These are phyloP conservation scores for Gorsachius goisagi DNA, from an alignment of 2,113 vertebrate species.

Conservation along the genomic window DNA sequence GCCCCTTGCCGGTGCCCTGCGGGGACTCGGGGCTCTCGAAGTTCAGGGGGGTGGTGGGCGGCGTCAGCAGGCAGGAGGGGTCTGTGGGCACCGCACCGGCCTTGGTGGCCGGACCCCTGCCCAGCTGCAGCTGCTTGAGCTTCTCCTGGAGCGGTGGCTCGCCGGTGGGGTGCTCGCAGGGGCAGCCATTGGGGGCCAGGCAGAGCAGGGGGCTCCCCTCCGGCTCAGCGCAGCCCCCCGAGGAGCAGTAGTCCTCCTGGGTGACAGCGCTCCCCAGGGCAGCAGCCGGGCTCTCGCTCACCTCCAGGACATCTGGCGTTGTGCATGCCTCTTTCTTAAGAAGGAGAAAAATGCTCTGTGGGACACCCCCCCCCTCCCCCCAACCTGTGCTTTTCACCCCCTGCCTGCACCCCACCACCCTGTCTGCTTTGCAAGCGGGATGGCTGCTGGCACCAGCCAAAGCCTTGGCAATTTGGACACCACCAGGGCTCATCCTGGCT, in stretches of 20 bases:
- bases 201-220: not conserved
- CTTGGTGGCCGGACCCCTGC: constrained; percentile 52
- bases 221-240: not conserved
- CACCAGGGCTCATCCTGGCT: not conserved
- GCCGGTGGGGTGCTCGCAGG: not conserved
- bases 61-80: constrained; percentile 86
- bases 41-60: constrained; percentile 86
- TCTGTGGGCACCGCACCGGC: constrained; percentile 38
- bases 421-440: not conserved
- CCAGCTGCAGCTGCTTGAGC: constrained; percentile 73
- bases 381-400: accelerated
- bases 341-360: not conserved
- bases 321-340: constrained; percentile 73
- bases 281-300: not conserved
- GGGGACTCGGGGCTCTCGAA: constrained; percentile 68
- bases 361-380: not conserved
- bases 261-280: not conserved
- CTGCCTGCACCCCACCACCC: not conserved
- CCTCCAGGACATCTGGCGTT: constrained; percentile 65
- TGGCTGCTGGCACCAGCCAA: not conserved
- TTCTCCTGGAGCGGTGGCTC: constrained; percentile 67
- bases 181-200: not conserved
- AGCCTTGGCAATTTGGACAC: not conserved
- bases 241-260: not conserved
- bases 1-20: constrained; percentile 57